Evolutionary conservation across 2,113 vertebrate genomes (phyloP), one percentile per base, ranked within the genome.

Genomic region (Telmatochromis sp.): DNA sequence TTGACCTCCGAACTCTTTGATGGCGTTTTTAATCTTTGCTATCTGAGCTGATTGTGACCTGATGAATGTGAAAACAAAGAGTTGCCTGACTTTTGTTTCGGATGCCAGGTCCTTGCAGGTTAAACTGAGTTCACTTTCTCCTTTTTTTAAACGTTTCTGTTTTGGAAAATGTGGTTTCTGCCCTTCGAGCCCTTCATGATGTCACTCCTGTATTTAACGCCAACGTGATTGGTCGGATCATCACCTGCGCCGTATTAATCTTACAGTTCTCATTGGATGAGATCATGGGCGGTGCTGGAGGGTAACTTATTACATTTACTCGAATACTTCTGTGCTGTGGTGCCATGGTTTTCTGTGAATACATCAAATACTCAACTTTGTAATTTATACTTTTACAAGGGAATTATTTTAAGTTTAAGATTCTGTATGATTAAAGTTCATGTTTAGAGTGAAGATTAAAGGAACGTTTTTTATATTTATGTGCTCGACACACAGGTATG

Each of bases 401-500:
- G 3, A 15, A 57, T 8, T 57, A 57, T 14, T 57, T 26, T 31
- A 7, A 68, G 35, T 21, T 23, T 4, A 23, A 14, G 35, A 14
- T 68, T 13, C n/a, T 68, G n/a, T 40, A 3, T 68, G 0, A 14
- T 40, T 68, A 40, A 40, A 14, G 7, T 9, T 68, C 7, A 23
- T n/a, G 54, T 55, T 55, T 26, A 23, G 21, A 55, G 11, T 7
- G 53, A 55, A 55, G 21, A 55, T 55, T 1, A 55, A 55, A 55
- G 21, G 21, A 54, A 51, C 0, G 4, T 57, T 58, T 5, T 9
- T 58, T 58, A 58, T 58, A 6, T 0, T 17, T 17, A 9, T 31
- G 55, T 31, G 17, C 58, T n/a, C 9, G 0, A 0, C 28, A 1
- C 57, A 60, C 57, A 33, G 0, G 17, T n/a, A 2, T n/a, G 31